Conservation (phyloP, 2,797 vertebrate genomes). For the Syngnathus acus region DNA sequence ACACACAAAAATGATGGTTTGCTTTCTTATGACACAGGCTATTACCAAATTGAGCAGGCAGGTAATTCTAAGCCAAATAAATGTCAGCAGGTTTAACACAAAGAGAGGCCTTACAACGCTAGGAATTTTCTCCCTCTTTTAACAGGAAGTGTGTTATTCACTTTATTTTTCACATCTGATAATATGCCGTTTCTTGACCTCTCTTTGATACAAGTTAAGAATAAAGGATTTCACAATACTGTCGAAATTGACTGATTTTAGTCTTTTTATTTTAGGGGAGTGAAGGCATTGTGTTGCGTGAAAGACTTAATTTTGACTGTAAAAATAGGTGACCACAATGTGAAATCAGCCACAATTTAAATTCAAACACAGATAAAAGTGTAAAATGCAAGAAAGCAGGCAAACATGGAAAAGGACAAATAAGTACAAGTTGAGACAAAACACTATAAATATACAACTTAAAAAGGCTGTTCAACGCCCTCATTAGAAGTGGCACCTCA, state of each 20-base stretch:
- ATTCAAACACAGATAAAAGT: constrained; percentile 13
- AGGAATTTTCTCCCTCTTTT: constrained; percentile 61
- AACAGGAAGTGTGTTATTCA: constrained; percentile 72
- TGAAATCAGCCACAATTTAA: constrained; percentile 20
- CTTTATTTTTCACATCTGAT: constrained; percentile 64
- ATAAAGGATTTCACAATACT: neutral
- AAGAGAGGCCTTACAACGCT: constrained; percentile 60
- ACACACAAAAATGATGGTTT: constrained; percentile 71
- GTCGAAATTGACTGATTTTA: constrained; percentile 5
- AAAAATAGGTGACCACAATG: neutral
- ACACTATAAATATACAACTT: constrained; percentile 66
- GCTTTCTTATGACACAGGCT: constrained; percentile 88
- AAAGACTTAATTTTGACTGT: neutral
- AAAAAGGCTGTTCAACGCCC: constrained; percentile 49
- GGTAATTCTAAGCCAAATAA: constrained; percentile 89
- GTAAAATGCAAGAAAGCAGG: constrained; percentile 34
- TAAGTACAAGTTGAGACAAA: constrained; percentile 55
- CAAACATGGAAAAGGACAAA: constrained; percentile 41
- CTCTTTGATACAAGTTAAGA: neutral
- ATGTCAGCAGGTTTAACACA: constrained; percentile 67
- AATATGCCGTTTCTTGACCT: constrained; percentile 26
- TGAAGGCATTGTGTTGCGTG: neutral
- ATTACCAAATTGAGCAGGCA: constrained; percentile 78
- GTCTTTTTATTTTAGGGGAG: constrained; percentile 14
- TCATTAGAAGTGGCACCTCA: constrained; percentile 65